Base-by-base conservation (phyloP, 2,797 vertebrate species). In the Acridotheres tristis region DNA sequence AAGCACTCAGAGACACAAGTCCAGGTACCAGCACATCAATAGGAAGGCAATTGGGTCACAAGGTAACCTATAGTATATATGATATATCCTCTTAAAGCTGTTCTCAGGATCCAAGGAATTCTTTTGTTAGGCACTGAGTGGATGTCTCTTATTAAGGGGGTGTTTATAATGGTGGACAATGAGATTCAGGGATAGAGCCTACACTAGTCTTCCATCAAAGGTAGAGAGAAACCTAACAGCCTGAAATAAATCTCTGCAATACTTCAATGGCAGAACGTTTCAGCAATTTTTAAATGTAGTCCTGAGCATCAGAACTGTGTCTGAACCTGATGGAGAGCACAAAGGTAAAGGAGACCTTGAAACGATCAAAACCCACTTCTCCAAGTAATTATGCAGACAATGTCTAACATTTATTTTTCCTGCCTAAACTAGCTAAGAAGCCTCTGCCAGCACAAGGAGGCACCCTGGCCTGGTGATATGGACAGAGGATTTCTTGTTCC, bases 11-110 rank as follows among this genome's bases (percentile, higher is more conserved):
- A 57, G 54, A 69, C 85, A 95, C 43, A 97, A 97, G 97, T 88
- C 94, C 87, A 88, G 87, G 85, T 87, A 95, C 92, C 96, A 95
- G 95, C 95, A 97, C 97, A 97, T 98, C 97, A 98, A 93, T 97
- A 94, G 88, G 84, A 89, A 97, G 86, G 74, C 96, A 97, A 96
- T 69, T 88, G 95, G 97, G 97, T 97, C 97, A 97, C 92, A 96
- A 96, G 96, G 95, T 96, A 97, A 94, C 97, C 97, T 74, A 66
- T 55, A 68, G 76, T 94, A 92, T 87, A 36, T 85, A 74, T 73
- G 71, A 72, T 85, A 73, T 62, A 42, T 79, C 94, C 97, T 97
- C 96, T 97, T 91, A 97, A 95, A 82, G 79, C 76, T 96, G 50
- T 34, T 96, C 96, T 97, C 91, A 95, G 93, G 96, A 97, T 89